These are phyloP conservation scores for Melieria picta DNA, from an alignment of 2,888 invertebrate genomes.

Conservation along the genomic window DNA sequence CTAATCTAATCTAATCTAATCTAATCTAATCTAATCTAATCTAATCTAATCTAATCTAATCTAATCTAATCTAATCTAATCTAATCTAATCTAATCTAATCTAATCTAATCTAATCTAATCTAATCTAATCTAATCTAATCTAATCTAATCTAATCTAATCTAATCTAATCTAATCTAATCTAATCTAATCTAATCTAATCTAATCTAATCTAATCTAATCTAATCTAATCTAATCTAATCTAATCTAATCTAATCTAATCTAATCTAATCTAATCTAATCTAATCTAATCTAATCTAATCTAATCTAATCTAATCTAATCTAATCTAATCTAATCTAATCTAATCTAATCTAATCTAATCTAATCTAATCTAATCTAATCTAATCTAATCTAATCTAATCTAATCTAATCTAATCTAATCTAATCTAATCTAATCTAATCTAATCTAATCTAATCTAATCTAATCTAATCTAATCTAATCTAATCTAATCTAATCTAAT, in stretches of 20 bases:
- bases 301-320: slow-evolving; percentile 12
- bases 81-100: background rate
- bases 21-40: background rate
- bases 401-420: background rate
- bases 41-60: background rate
- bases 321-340: background rate
- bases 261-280: slow-evolving; percentile 21
- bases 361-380: background rate
- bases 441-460: background rate
- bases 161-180: background rate
- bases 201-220: slow-evolving; percentile 19
- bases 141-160: background rate
- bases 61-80: background rate
- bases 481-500: background rate
- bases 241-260: slow-evolving; percentile 23
- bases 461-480: background rate
- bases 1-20: background rate
- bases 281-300: slow-evolving; percentile 18
- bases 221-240: slow-evolving; percentile 23
- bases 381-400: background rate
- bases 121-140: background rate
- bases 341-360: background rate
- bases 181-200: background rate
- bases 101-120: background rate
- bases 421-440: background rate